phyloP scores from a whole-genome alignment of 2,888 invertebrate species.

The Papilio elwesi region DNA sequence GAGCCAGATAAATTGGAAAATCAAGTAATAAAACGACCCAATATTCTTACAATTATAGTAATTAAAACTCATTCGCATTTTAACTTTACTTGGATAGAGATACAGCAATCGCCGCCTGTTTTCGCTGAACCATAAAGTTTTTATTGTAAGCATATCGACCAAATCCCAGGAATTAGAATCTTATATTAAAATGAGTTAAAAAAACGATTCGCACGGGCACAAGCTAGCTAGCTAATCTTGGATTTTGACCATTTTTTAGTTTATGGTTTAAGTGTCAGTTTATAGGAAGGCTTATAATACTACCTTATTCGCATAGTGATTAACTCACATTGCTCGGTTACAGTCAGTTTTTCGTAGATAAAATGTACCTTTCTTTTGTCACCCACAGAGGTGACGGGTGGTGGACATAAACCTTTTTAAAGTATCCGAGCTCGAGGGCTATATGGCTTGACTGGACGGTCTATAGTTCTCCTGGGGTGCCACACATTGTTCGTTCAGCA shows the following conservation, averaged over 20 bases:
- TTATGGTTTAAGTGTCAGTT: too few species aligned
- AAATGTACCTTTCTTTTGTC: neutral
- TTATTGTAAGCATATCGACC: too few species aligned
- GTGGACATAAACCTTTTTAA: neutral
- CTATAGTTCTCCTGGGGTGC: neutral
- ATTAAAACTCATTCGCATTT: neutral
- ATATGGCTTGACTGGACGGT: neutral
- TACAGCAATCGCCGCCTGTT: neutral
- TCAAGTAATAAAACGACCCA: neutral
- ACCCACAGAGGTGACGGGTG: neutral
- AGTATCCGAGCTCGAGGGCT: neutral
- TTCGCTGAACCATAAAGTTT: neutral
- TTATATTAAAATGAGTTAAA: too few species aligned
- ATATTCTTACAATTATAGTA: neutral
- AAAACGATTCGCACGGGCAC: too few species aligned
- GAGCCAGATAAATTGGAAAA: constrained; percentile 9
- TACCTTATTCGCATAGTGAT: too few species aligned
- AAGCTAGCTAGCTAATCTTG: too few species aligned
- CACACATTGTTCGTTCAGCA: neutral
- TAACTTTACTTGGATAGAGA: neutral
- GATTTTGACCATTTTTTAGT: too few species aligned
- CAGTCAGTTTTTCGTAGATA: neutral
- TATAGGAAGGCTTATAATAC: too few species aligned
- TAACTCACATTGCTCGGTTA: too few species aligned
- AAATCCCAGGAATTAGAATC: too few species aligned